Percentiles rank a stretch among this genome's conserved stretches.
These are phyloP conservation scores for Siniperca chuatsi DNA, from an alignment of 2,113 vertebrate species.

Conservation along the genomic window DNA sequence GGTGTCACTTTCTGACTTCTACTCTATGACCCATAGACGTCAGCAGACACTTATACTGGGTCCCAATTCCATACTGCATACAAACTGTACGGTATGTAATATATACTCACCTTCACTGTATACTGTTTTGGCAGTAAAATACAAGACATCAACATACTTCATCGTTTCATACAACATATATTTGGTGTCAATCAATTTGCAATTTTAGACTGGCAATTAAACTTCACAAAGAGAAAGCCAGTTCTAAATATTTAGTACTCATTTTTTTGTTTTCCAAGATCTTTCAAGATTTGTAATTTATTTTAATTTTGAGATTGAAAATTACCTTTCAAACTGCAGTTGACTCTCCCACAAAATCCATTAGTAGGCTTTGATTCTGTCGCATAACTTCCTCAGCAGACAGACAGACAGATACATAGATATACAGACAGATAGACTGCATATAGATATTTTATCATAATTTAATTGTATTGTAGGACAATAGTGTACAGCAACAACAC, in stretches of 20 bases:
- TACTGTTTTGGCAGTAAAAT: neutral
- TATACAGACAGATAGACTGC: neutral
- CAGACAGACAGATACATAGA: neutral
- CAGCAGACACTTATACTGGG: neutral
- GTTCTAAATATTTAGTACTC: neutral
- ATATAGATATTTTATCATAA: neutral
- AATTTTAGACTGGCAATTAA: neutral
- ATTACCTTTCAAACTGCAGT: conserved; percentile 7
- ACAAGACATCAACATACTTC: neutral
- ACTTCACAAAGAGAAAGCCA: neutral
- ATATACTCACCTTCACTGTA: neutral
- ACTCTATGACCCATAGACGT: neutral
- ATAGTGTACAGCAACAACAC: neutral
- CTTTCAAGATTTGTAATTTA: neutral
- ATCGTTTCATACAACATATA: neutral
- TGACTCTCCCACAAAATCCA: neutral
- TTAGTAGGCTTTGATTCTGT: neutral
- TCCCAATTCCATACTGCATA: neutral
- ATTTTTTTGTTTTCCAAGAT: neutral
- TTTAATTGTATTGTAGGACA: neutral
- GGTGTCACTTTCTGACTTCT: neutral
- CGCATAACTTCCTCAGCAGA: neutral
- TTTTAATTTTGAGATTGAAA: neutral
- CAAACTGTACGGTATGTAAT: neutral
- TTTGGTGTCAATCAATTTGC: neutral